Base-by-base conservation (phyloP, 2,888 invertebrate species). In the Achlya flavicornis region DNA sequence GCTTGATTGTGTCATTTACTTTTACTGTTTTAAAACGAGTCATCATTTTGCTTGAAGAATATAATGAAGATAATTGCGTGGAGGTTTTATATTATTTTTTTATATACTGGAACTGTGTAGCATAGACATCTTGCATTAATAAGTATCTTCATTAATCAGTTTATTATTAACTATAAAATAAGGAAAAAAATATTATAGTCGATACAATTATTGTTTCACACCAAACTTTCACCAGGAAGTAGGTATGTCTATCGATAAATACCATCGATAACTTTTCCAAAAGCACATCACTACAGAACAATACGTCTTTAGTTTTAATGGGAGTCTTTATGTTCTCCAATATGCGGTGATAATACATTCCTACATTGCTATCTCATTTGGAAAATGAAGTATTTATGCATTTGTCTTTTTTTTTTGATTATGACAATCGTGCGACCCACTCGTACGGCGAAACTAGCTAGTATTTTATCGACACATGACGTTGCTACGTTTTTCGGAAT, bases 241-340 rank as follows among this genome's bases (percentile, higher is more conserved):
- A n/a, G n/a, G 43, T 8, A 38, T 10, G 6, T n/a, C 16, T 41
- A 57, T 62, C 57, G 35, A 57, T n/a, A 63, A 58, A 58, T 10
- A 11, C 11, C 60, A 64, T 57, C 62, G 59, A 26, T 60, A 43
- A 41, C 35, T 61, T 41, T 57, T 11, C 16, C 19, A 65, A 69
- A 61, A 33, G 19, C 69, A 53, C 80, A 72, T 78, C 80, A 62
- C 75, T 78, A 71, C 0, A 11, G 19, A 69, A 79, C 78, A 79
- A 76, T 76, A 75, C 72, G 69, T 77, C 76, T 76, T 76, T 73
- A 80, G 71, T 75, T 80, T 79, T 78, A 76, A 80, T 77, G 76
- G 71, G 57, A 64, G 68, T 75, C 63, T 73, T 76, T 73, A 76
- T 73, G 73, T 73, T 70, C 68, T 68, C 64, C 68, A 70, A 64